Evolutionary conservation across 92 coral and sea anemone genomes (phyloP).

Genomic region (Pocillopora meandrina): DNA sequence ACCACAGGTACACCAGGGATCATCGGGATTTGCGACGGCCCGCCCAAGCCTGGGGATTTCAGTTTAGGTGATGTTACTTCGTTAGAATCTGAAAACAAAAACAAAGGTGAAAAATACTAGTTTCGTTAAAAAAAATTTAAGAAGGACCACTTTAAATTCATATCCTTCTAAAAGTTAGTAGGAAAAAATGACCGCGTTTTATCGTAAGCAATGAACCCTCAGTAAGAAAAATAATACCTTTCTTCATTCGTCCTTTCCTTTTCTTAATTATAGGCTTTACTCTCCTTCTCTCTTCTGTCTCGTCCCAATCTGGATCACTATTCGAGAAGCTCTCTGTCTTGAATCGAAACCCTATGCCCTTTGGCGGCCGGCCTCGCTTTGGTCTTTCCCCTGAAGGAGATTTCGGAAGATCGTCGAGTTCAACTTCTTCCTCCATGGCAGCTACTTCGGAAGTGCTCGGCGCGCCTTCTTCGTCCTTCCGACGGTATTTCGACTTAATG

Average conservation of each 20-base stretch:
- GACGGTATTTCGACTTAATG: conserved; percentile 79
- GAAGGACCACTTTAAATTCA: neutral
- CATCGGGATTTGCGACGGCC: conserved; percentile 27
- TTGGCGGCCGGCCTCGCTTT: conserved; percentile 82
- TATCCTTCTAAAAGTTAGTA: neutral
- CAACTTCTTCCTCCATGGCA: conserved; percentile 55
- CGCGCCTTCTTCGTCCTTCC: conserved; percentile 80
- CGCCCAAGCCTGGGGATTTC: conserved; percentile 40
- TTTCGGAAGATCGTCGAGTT: conserved; percentile 41
- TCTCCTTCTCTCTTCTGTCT: conserved; percentile 73
- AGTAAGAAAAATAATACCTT: neutral
- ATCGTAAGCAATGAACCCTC: too few relatives aligned
- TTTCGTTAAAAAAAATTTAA: too few relatives aligned
- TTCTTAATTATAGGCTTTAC: conserved; percentile 59
- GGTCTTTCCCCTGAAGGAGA: conserved; percentile 59
- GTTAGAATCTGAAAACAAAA: conserved; percentile 16
- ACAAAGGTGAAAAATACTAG: neutral
- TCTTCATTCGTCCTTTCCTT: conserved; percentile 46
- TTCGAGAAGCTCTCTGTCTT: conserved; percentile 32
- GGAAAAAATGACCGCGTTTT: neutral
- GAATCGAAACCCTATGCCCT: conserved; percentile 45
- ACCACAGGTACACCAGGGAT: conserved; percentile 46
- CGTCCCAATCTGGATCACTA: conserved; percentile 87
- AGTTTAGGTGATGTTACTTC: conserved; percentile 51
- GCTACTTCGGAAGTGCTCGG: conserved; percentile 53